Base-by-base conservation (phyloP, 2,113 vertebrate species). In the Xiphias gladius region DNA sequence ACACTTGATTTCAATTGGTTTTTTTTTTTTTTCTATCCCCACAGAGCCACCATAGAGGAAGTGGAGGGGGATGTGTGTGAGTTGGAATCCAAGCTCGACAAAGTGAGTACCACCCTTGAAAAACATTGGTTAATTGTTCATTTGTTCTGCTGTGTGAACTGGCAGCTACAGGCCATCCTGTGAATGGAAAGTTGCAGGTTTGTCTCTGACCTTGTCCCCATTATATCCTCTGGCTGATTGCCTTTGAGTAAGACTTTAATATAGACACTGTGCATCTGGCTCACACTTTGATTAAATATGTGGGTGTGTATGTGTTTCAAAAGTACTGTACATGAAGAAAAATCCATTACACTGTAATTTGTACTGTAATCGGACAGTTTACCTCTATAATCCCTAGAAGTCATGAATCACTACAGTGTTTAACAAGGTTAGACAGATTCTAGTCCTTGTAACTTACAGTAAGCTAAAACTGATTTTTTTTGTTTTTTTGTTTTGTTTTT, bases 11-110 rank as follows among this genome's bases (percentile, higher is more conserved):
- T 84, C 17, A 83, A 69, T 50, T 19, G 30, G 32, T 78, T 43
- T 35, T 6, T 35, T 35, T 79, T 39, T 63, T 54, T 79, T 46
- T 66, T 84, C 39, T 88, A 62, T 69, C 73, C 26, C 68, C 26
- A 67, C 92, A 99, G 98, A 94, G 98, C 98, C 80, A 96, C 97
- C 88, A 95, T 99, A 92, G 98, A 99, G 95, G 98, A 99, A 92
- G 98, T 99, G 79, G 98, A 99, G 94, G 97, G 97, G 83, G 98
- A 99, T 94, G 97, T 99, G 89, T 93, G 97, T 2, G 98, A 99
- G 92, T 93, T 99, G 92, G 98, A 99, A 92, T 95, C 97, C 83
- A 99, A 98, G 89, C 96, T 99, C n/a, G 98, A 99, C 94, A 99
- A 99, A 97, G 98, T 99, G 94, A 96, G 94, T 87, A 92, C 50